Percentiles rank a stretch among this genome's conserved stretches.
Conservation (phyloP, 2,797 vertebrate genomes). For the Pantherophis vulpinus region DNA sequence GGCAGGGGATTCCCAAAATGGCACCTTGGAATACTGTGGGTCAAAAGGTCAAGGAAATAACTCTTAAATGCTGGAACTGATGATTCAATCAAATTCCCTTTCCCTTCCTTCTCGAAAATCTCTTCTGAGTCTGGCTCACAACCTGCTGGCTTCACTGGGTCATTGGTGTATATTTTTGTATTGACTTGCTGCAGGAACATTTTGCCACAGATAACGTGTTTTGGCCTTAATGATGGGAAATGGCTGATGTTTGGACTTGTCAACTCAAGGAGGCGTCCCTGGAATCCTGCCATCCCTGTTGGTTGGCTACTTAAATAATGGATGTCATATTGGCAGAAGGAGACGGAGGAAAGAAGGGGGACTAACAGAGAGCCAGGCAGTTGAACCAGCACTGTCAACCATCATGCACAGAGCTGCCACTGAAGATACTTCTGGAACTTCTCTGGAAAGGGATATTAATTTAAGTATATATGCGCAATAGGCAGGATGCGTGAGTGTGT, state of each 20-base stretch:
- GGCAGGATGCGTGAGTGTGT: conserved; percentile 65
- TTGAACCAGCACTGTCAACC: conserved; percentile 64
- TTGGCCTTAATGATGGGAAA: conserved; percentile 63
- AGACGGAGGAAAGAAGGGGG: conserved; percentile 65
- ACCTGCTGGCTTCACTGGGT: conserved; percentile 64
- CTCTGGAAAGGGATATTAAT: conserved; percentile 68
- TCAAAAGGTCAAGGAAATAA: conserved; percentile 66
- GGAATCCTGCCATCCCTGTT: conserved; percentile 60
- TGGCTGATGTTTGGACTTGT: conserved; percentile 55
- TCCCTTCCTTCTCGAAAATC: conserved; percentile 46
- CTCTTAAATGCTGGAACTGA: conserved; percentile 41
- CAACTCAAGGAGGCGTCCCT: conserved; percentile 57
- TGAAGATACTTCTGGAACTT: conserved; percentile 63
- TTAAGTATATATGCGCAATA: conserved; percentile 65
- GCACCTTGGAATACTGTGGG: conserved; percentile 64
- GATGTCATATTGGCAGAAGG: conserved; percentile 46
- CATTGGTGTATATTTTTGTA: conserved; percentile 62
- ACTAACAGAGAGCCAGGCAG: conserved; percentile 58
- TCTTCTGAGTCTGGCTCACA: conserved; percentile 47
- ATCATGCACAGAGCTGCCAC: conserved; percentile 65
- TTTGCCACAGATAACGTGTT: conserved; percentile 42
- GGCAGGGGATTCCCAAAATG: conserved; percentile 65
- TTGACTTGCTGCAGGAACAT: conserved; percentile 57
- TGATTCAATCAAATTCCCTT: conserved; percentile 50
- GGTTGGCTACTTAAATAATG: conserved; percentile 54